Evolutionary conservation across 2,888 invertebrate genomes (phyloP).

Genomic region (Dasypolia templi): DNA sequence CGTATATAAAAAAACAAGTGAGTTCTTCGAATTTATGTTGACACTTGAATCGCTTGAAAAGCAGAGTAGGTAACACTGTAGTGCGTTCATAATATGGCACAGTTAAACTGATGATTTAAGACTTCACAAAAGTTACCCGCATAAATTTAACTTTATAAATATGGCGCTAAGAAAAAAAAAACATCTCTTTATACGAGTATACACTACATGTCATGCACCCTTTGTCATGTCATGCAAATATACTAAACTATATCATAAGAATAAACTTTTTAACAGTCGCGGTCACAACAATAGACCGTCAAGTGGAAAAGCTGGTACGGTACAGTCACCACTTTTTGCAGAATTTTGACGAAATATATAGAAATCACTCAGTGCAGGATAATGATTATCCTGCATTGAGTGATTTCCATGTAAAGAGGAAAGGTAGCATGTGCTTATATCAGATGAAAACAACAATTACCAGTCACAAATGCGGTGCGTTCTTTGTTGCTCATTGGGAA

Average conservation of each 20-base stretch:
- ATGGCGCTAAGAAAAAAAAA: too few species aligned
- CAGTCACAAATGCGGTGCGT: not conserved
- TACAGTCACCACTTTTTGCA: not conserved
- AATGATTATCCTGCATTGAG: too few species aligned
- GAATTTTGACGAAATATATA: slow-evolving; percentile 1
- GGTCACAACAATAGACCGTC: not conserved
- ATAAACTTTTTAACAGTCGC: not conserved
- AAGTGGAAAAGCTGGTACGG: not conserved
- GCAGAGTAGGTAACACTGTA: not conserved
- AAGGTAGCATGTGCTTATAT: not conserved
- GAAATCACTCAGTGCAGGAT: slow-evolving; percentile 15
- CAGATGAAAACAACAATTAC: not conserved
- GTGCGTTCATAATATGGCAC: not conserved
- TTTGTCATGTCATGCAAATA: too few species aligned
- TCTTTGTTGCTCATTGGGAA: slow-evolving; percentile 8
- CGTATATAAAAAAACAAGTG: not conserved
- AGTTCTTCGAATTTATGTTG: not conserved
- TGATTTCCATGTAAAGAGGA: not conserved
- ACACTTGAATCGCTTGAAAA: not conserved
- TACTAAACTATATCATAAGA: too few species aligned
- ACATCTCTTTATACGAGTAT: not conserved
- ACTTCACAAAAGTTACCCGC: not conserved
- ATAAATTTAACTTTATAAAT: not conserved
- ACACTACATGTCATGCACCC: not conserved
- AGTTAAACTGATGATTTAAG: not conserved